phyloP scores from a whole-genome alignment of 2,113 vertebrate genomes.

The Heptranchias perlo region DNA sequence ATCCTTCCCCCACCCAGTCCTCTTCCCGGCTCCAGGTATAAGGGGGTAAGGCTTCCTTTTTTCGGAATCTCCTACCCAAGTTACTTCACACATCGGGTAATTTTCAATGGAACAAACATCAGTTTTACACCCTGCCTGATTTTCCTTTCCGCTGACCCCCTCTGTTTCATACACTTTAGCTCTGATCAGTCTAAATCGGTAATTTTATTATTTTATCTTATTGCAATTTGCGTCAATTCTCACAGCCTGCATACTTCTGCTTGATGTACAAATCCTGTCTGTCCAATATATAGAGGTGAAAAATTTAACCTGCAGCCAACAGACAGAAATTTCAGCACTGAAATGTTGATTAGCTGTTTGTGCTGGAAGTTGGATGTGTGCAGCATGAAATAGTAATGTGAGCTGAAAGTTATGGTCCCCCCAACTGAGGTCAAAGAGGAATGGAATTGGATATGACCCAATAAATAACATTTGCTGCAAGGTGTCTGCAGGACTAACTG shows the following conservation, averaged over 20 bases:
- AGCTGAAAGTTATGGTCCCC: neutral
- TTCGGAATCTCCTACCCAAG: neutral
- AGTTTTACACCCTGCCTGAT: neutral
- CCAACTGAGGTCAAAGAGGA: too few relatives aligned
- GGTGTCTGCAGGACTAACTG: too few relatives aligned
- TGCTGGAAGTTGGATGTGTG: neutral
- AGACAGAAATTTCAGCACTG: neutral
- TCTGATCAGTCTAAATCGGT: neutral
- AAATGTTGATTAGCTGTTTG: neutral
- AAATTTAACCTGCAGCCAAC: neutral
- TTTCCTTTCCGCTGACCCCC: neutral
- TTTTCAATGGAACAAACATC: neutral
- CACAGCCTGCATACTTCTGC: neutral
- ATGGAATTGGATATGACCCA: too few relatives aligned
- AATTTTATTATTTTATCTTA: neutral
- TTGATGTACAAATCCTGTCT: neutral
- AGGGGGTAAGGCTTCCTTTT: neutral
- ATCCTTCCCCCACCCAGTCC: too few relatives aligned
- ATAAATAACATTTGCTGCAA: too few relatives aligned
- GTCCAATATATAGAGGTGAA: neutral
- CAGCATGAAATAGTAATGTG: neutral
- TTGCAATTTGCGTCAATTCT: neutral
- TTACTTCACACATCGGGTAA: neutral
- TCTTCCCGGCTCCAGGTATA: too few relatives aligned
- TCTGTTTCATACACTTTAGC: neutral